Evolutionary conservation across 2,797 vertebrate genomes (phyloP), one percentile per base, ranked within the genome.

Genomic region (Platyrinchus mystaceus): DNA sequence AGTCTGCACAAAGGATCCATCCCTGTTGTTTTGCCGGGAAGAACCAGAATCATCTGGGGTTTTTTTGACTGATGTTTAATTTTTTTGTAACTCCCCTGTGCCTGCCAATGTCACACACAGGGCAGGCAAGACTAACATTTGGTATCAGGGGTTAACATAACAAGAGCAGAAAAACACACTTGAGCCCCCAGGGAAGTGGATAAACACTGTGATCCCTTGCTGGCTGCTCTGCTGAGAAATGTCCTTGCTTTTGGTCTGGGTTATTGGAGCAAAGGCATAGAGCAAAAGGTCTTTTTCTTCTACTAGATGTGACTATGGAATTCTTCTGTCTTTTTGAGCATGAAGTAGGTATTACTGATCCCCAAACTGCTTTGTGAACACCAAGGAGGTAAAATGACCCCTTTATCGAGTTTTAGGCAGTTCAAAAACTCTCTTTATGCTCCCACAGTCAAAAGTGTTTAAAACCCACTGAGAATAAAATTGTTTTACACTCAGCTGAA

Each of bases 131-230:
- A 85, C 58, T 70, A 80, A 89, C 64, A 67, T 69, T 95, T 69
- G 24, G 44, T 87, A 50, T 74, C 75, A 93, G 46, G 76, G 76
- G 77, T 93, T 89, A 93, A 36, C 64, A 93, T 70, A 94, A 95
- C 84, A 84, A 80, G 64, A 87, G 58, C 1, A 4, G 92, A 71
- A 92, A 87, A 89, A 36, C 49, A 88, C 37, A 34, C 53, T 88
- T 74, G 36, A 62, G 22, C 44, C 70, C 43, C 44, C 60, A 77
- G 47, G 34, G 82, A 84, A 62, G 66, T 32, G 46, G 37, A 86
- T 77, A 83, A 95, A 91, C 58, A 63, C 53, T 66, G 36, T 3
- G 28, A 67, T 79, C 50, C 46, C 77, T 58, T 2, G 3, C 78
- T 91, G 74, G 46, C 43, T 44, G 41, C n/a, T 82, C n/a, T 91